Base-by-base conservation (phyloP, 2,888 invertebrate species). In the Hypomecis punctinalis region DNA sequence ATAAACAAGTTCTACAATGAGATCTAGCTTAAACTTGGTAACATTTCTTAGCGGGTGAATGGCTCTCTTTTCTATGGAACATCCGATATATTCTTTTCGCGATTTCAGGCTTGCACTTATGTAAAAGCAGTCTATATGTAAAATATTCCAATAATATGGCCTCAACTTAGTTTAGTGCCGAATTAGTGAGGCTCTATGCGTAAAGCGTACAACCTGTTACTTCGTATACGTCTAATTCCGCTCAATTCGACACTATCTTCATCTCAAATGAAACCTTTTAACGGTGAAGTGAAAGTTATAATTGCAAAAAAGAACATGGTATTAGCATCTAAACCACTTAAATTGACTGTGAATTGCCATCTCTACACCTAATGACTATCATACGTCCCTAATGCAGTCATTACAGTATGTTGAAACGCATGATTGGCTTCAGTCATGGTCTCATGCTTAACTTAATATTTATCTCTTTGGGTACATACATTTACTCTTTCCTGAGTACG, bases 281-380 rank as follows among this genome's bases (percentile, higher is more conserved):
- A 47, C 49, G 60, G 70, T 67, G 63, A 66, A 71, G 70, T 68
- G 69, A 67, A 71, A 70, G 73, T 58, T 42, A 64, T 63, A 63
- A 67, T 70, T 40, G 51, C 49, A 53, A 55, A 59, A 60, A 59
- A 52, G 58, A 55, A 48, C 33, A 13, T 55, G 33, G 13, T 56
- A 56, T 56, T 39, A 54, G 39, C 39, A 23, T 23, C 47, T 45
- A 23, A 46, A 37, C 39, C 39, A 47, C 47, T 48, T 39, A 33
- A 36, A 11, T 11, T 13, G 9, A 23, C 6, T 52, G n/a, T 52
- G 23, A 52, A 42, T 23, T 52, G 40, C 33, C 52, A 43, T 60
- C 43, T 49, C 49, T 61, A 3, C 46, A 23, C 13, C 11, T 39
- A 60, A 61, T 55, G 39, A 40, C 48, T 45, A 35, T 55, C 47